phyloP scores from a whole-genome alignment of 2,797 vertebrate genomes.

The Channallabes apus region DNA sequence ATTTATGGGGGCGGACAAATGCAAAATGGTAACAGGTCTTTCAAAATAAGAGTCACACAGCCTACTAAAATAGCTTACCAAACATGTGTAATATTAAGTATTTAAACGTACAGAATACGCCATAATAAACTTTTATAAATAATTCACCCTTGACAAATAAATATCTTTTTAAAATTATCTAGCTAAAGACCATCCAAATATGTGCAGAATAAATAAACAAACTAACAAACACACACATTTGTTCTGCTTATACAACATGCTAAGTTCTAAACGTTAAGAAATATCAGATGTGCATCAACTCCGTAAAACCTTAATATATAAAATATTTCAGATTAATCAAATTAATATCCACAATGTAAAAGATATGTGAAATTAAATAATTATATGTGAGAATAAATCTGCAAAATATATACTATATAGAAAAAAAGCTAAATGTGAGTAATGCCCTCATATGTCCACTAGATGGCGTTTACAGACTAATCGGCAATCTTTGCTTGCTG shows the following conservation, averaged over 20 bases:
- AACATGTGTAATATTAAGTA: neutral
- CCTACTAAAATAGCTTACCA: neutral
- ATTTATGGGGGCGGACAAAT: neutral
- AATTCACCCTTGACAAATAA: neutral
- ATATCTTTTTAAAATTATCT: neutral
- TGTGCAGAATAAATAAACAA: neutral
- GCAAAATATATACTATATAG: no score
- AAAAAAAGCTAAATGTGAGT: neutral
- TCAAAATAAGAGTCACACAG: neutral
- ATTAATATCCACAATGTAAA: no score
- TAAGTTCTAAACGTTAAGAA: no score
- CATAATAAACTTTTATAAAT: neutral
- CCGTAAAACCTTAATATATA: no score
- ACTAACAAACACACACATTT: no score
- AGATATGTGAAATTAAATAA: neutral
- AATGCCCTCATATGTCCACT: neutral
- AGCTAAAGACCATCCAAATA: neutral
- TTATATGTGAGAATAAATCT: neutral
- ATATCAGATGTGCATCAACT: no score
- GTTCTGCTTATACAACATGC: no score
- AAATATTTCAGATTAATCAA: no score
- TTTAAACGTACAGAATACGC: neutral
- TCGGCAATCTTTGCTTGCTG: neutral
- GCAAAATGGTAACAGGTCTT: neutral
- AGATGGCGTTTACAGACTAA: slow-evolving; percentile 43